Evolutionary conservation across 1,140 invertebrate genomes (phyloP).

Genomic region (Apis florea): DNA sequence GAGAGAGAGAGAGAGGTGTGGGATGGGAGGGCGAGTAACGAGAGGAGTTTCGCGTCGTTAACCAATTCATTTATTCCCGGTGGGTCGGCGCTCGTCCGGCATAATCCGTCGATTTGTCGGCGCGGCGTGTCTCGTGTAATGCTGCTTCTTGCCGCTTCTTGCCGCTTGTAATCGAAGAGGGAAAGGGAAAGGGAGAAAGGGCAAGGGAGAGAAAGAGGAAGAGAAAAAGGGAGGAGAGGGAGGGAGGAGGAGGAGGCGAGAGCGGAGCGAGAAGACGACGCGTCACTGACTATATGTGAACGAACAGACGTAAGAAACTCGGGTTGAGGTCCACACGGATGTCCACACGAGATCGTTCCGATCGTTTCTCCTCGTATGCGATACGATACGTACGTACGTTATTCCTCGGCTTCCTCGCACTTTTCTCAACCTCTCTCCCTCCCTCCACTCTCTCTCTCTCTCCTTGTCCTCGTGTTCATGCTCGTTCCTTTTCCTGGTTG

Average conservation of each 20-base stretch:
- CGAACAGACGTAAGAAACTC: constrained; percentile 66
- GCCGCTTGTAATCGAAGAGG: constrained; percentile 75
- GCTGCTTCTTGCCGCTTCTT: constrained; percentile 75
- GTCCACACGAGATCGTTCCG: constrained; percentile 53
- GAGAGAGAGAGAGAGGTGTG: not conserved
- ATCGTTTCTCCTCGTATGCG: constrained; percentile 45
- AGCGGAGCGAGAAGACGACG: constrained; percentile 62
- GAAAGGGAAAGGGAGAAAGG: constrained; percentile 56
- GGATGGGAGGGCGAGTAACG: constrained; percentile 47
- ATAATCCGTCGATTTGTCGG: constrained; percentile 79
- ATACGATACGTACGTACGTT: constrained; percentile 7
- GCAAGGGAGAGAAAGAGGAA: constrained; percentile 59
- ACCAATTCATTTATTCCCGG: constrained; percentile 77
- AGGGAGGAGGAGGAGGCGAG: constrained; percentile 45
- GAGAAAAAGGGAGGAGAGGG: constrained; percentile 59
- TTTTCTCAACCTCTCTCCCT: constrained; percentile 46
- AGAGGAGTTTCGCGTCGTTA: constrained; percentile 65
- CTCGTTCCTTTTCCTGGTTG: constrained; percentile 41
- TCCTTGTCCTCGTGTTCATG: too few species aligned
- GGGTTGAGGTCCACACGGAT: constrained; percentile 66
- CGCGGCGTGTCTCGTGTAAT: constrained; percentile 76
- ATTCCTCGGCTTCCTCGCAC: not conserved
- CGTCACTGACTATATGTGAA: constrained; percentile 73
- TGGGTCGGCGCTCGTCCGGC: constrained; percentile 68
- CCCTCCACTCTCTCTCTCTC: constrained; percentile 13